Evolutionary conservation across 2,797 vertebrate species (phyloP), one percentile per base, ranked within the genome.

Genomic region (Mus caroli): DNA sequence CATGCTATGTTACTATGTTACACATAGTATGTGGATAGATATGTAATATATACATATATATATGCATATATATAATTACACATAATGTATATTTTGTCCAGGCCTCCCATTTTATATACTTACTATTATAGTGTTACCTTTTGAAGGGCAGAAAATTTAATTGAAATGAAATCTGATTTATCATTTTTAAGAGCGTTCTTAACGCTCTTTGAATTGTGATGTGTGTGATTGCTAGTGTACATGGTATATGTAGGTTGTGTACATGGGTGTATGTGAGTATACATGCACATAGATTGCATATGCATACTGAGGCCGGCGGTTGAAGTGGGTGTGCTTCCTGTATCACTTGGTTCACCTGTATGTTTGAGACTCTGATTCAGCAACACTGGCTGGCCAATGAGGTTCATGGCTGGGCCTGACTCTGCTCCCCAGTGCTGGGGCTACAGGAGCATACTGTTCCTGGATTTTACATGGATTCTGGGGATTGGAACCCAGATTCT

Each of bases 101-200:
- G 90, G 20, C 62, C 34, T 86, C 17, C 14, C 14, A 34, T 46
- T 28, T n/a, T 83, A 46, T 60, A 40, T 94, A 40, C 76, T 95
- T 94, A n/a, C 76, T 95, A 73, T 71, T 40, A 90, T 64, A 80
- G 46, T 77, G 77, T 24, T 77, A 26, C 2, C 17, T 93, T 95
- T 94, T 92, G 54, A 73, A 86, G n/a, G 31, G 50, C 24, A 83
- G 46, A 88, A 26, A 73, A 92, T 96, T 93, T 96, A 79, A 79
- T 79, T 91, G 12, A 40, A 11, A 24, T 40, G 20, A 84, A 67
- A 90, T 52, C 64, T 86, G 75, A 87, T 78, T 88, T 58, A 67
- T n/a, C 26, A 40, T 6, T 82, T 92, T 87, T 85, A n/a, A n/a
- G n/a, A n/a, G n/a, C n/a, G n/a, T n/a, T n/a, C n/a, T 62, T 64